A percentile compares a stretch with the other conserved stretches of the same genome.
These are phyloP conservation scores for Salvelinus fontinalis DNA, from an alignment of 2,113 vertebrate genomes.

Conservation along the genomic window DNA sequence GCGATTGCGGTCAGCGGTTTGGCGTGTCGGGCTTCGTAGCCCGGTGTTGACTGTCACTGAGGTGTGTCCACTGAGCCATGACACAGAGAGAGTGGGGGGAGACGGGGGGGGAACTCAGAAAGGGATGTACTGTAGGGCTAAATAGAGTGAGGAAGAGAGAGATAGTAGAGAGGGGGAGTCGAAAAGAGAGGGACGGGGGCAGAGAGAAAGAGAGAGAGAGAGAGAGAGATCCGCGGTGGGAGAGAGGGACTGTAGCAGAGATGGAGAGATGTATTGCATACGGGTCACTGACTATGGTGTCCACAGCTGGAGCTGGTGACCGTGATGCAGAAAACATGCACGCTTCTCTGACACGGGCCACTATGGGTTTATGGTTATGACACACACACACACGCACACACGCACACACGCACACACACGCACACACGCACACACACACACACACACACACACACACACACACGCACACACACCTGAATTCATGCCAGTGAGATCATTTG, in stretches of 20 bases:
- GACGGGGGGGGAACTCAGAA: slow-evolving; percentile 4
- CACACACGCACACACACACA: too few species aligned
- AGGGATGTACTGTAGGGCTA: background rate
- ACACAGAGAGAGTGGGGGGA: background rate
- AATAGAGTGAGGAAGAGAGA: background rate
- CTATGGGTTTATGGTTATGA: background rate
- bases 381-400: slow-evolving; percentile 1
- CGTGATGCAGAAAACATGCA: background rate
- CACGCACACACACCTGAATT: background rate
- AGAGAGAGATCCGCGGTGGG: background rate
- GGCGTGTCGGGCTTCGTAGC: background rate
- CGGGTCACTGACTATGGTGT: background rate
- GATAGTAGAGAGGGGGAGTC: background rate
- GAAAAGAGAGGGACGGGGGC: slow-evolving; percentile 9
- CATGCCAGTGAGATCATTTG: background rate
- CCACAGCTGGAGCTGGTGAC: background rate
- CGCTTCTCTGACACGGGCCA: background rate
- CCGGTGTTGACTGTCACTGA: background rate
- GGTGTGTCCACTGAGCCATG: slow-evolving; percentile 35
- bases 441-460: too few species aligned
- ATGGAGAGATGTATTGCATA: background rate
- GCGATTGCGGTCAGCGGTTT: slow-evolving; percentile 30
- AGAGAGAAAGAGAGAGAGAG: background rate
- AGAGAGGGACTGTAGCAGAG: slow-evolving; percentile 15
- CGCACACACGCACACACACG: background rate